These are phyloP conservation scores for Hydropotes inermis DNA, from an alignment of 2,113 vertebrate genomes.

Conservation along the genomic window DNA sequence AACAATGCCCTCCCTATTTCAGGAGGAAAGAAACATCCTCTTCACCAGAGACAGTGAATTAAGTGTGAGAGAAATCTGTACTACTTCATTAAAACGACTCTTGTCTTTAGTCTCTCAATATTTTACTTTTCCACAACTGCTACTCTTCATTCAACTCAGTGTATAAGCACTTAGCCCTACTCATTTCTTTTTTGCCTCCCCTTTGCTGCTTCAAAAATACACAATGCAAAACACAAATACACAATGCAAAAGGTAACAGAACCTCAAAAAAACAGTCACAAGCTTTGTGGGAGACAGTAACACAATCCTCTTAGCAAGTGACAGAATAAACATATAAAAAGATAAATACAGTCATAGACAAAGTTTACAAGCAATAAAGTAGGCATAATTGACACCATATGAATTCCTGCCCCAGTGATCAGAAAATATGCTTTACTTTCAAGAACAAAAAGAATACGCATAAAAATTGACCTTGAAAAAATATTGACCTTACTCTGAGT, in stretches of 20 bases:
- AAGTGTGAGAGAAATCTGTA: neutral
- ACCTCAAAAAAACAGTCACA: neutral
- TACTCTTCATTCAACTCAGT: neutral
- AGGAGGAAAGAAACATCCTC: neutral
- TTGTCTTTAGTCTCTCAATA: neutral
- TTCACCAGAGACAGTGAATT: neutral
- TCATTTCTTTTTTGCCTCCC: neutral
- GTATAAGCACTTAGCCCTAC: neutral
- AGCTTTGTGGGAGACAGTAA: neutral
- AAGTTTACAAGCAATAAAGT: neutral
- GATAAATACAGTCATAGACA: neutral
- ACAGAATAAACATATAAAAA: neutral
- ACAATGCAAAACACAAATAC: neutral
- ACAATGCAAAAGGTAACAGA: neutral
- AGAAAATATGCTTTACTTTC: neutral
- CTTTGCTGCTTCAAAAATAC: neutral
- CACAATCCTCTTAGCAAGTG: neutral
- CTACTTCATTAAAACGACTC: neutral
- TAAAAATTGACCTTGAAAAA: neutral
- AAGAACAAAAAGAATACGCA: neutral
- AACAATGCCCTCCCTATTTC: neutral
- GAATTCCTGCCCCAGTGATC: neutral
- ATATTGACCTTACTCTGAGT: neutral
- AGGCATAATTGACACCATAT: neutral
- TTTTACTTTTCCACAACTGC: neutral